phyloP scores from a whole-genome alignment of 2,113 vertebrate genomes.

The Helogale parvula region DNA sequence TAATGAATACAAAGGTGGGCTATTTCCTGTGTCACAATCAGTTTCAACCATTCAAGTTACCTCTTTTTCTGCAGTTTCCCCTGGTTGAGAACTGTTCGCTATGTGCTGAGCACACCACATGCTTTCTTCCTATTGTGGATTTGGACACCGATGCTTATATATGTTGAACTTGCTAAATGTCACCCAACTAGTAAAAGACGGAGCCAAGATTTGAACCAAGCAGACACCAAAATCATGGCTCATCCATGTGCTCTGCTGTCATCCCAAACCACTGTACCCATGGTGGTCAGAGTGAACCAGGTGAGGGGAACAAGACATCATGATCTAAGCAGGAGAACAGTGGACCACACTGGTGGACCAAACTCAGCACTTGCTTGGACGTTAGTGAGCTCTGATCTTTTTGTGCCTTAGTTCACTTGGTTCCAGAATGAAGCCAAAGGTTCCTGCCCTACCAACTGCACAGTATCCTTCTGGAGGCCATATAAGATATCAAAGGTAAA shows the following conservation, averaged over 20 bases:
- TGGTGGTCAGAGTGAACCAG: rapidly evolving
- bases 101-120: rapidly evolving
- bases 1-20: background rate
- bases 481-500: background rate
- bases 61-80: background rate
- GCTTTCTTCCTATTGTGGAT: too few species aligned
- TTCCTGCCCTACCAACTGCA: background rate
- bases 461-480: background rate
- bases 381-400: background rate
- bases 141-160: background rate
- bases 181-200: background rate
- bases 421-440: background rate
- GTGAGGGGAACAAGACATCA: background rate
- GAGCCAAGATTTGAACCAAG: background rate
- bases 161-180: background rate
- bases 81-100: background rate
- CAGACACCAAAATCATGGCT: too few species aligned
- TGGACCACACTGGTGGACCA: background rate
- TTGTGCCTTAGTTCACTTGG: background rate
- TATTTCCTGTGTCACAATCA: background rate
- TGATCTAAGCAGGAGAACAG: background rate
- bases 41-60: background rate
- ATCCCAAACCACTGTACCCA: background rate
- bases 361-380: background rate
- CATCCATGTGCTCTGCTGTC: rapidly evolving